phyloP scores from a whole-genome alignment of 2,888 invertebrate species.

The Periphyllus acericola region DNA sequence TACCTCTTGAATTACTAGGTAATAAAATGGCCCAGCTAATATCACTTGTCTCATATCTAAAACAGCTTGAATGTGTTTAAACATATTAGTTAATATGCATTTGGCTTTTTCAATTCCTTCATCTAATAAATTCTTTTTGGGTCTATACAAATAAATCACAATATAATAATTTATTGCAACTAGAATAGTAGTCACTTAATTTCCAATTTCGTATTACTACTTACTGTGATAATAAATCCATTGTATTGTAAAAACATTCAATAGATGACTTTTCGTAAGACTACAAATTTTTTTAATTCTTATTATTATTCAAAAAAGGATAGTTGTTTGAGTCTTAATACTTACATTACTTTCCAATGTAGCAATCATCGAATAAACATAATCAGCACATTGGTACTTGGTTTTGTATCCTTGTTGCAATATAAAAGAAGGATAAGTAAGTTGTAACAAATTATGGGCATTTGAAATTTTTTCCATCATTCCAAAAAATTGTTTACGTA shows the following conservation, averaged over 20 bases:
- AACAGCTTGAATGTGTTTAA: slow-evolving; percentile 82
- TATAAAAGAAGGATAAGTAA: slow-evolving; percentile 82
- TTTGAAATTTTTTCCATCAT: slow-evolving; percentile 75
- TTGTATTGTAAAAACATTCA: slow-evolving; percentile 77
- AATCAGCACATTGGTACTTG: slow-evolving; percentile 83
- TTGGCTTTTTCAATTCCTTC: slow-evolving; percentile 79
- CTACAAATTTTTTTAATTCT: slow-evolving; percentile 66
- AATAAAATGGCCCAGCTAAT: slow-evolving; percentile 88
- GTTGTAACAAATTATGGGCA: slow-evolving; percentile 77
- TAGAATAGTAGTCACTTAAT: too few species aligned
- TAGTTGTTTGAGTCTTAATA: slow-evolving; percentile 50
- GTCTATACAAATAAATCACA: slow-evolving; percentile 66
- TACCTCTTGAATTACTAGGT: slow-evolving; percentile 86
- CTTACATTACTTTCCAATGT: slow-evolving; percentile 79
- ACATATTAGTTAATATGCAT: slow-evolving; percentile 75
- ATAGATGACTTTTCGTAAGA: slow-evolving; percentile 73
- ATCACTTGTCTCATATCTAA: slow-evolving; percentile 82
- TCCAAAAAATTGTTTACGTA: slow-evolving; percentile 79
- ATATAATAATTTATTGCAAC: too few species aligned
- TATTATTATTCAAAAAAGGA: not conserved
- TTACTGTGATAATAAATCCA: slow-evolving; percentile 75
- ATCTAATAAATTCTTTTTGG: slow-evolving; percentile 73
- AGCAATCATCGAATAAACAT: slow-evolving; percentile 82
- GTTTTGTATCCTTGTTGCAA: slow-evolving; percentile 84
- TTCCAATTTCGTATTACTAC: not conserved